Percentiles rank a stretch among this genome's conserved stretches.
Evolutionary conservation across 1,140 invertebrate species (phyloP).

Genomic region (Araneus ventricosus): DNA sequence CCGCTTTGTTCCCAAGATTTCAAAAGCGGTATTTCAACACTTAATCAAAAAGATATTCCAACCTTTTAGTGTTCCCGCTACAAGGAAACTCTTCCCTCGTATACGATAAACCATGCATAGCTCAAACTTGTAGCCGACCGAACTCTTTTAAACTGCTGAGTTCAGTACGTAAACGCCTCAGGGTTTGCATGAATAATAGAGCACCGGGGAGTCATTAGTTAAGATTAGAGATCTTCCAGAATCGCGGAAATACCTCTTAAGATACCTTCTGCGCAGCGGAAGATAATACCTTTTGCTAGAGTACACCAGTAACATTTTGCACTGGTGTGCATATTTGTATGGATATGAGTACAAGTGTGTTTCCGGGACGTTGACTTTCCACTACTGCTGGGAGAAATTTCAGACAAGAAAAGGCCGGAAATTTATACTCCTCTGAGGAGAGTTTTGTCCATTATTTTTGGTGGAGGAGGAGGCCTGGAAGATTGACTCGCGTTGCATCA

Average conservation of each 20-base stretch:
- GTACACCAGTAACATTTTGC: neutral
- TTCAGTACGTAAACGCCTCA: neutral
- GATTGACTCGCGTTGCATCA: slow-evolving; percentile 3
- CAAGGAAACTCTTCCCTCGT: neutral
- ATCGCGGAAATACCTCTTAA: slow-evolving; percentile 44
- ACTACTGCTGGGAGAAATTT: neutral
- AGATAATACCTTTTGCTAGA: slow-evolving; percentile 39
- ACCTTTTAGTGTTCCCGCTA: neutral
- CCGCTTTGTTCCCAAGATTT: too few relatives aligned
- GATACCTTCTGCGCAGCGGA: slow-evolving; percentile 12
- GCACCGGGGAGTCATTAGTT: slow-evolving; percentile 15
- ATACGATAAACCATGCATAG: slow-evolving; percentile 21
- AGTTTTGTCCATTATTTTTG: neutral
- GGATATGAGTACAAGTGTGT: neutral
- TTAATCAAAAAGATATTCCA: neutral
- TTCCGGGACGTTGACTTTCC: neutral
- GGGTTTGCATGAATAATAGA: slow-evolving; percentile 32
- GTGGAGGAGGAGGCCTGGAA: neutral
- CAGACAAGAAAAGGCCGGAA: slow-evolving; percentile 4
- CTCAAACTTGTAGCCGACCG: neutral
- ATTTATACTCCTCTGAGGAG: slow-evolving; percentile 25
- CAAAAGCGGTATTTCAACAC: neutral
- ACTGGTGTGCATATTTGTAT: slow-evolving; percentile 18
- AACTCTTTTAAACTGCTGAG: slow-evolving; percentile 32
- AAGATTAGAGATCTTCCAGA: slow-evolving; percentile 44